Evolutionary conservation across 2,797 vertebrate species (phyloP), one percentile per base, ranked within the genome.

Genomic region (Crossoptilon crossoptilon): DNA sequence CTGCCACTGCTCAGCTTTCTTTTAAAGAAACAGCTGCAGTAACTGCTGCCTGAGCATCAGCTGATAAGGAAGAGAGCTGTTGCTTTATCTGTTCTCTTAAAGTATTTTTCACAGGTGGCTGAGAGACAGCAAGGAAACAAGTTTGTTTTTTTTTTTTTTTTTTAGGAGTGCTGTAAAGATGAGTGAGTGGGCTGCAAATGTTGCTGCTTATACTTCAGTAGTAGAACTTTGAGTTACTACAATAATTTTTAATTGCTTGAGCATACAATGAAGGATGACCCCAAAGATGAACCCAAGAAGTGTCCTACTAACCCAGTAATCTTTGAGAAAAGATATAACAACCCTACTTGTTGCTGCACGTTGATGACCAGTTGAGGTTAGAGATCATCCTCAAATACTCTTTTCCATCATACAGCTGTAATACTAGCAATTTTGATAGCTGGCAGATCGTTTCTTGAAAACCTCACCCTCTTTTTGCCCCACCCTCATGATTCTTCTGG

Each of bases 1-100:
- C 81, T 90, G 66, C n/a, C 84, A 24, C 29, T 0, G 2, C 68
- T 27, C 59, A 79, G 53, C 58, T 68, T 23, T 58, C 56, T 84
- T 48, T 91, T 95, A 93, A 95, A 95, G 89, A 66, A 76, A 9
- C 72, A 90, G 74, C 66, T 87, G 84, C 51, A 76, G 14, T 72
- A 73, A 53, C 53, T 87, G 33, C 60, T 80, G 26, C n/a, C 69
- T 46, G 84, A 59, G 19, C 82, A 44, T 73, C 21, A 21, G 68
- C 64, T 88, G 87, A 88, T 93, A 86, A 85, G 41, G 48, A 79
- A 55, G 46, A 74, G 33, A 71, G 27, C 48, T 60, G 39, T 53
- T 90, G 41, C 71, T 88, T 91, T 96, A 67, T 87, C 48, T 93
- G 21, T 84, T 2, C 16, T 44, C 22, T 35, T 10, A 14, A 39